Evolutionary conservation across 2,888 invertebrate genomes (phyloP), one percentile per base, ranked within the genome.

Genomic region (Standfussiana lucernea): DNA sequence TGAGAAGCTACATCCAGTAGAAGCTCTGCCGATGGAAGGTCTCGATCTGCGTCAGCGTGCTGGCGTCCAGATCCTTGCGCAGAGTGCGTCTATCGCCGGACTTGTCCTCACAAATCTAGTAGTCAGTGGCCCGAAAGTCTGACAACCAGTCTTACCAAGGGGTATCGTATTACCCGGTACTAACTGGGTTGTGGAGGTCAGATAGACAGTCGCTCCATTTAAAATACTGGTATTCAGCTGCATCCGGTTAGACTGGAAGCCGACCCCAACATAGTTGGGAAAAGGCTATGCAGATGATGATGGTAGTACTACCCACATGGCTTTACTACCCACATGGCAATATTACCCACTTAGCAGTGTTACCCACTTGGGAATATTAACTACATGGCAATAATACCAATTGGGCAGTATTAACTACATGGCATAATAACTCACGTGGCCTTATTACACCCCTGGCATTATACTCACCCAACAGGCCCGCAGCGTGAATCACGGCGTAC

Each of bases 1-100:
- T 99, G 3, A 99, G 97, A 82, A 99, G 96, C 92, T 99, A 99
- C 88, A 98, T 98, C 99, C 99, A 99, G 94, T 98, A 99, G 95
- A 99, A 99, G 53, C 99, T 99, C 62, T 98, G 98, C 91, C 99
- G 98, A 93, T 99, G 99, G 95, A 99, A 99, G 71, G 98, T 97
- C 94, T 99, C 99, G 86, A 99, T 99, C 94, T 99, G 98, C 91
- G 98, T 97, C 32, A 99, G 97, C 80, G 99, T 99, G 87, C 98
- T 98, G 0, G 99, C 99, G 93, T 99, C 99, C 86, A 99, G 98
- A 92, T 99, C 99, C 93, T 99, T 99, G 71, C 99, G 97, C 7
- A 99, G 96, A 0, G 99, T 99, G 72, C 99, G 97, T 92, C 99
- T 98, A 0, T 99, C 99, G 0, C 99, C 99, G 73, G 99, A 99